These are phyloP conservation scores for Hipposideros armiger DNA, from an alignment of 2,113 vertebrate genomes.

Conservation along the genomic window DNA sequence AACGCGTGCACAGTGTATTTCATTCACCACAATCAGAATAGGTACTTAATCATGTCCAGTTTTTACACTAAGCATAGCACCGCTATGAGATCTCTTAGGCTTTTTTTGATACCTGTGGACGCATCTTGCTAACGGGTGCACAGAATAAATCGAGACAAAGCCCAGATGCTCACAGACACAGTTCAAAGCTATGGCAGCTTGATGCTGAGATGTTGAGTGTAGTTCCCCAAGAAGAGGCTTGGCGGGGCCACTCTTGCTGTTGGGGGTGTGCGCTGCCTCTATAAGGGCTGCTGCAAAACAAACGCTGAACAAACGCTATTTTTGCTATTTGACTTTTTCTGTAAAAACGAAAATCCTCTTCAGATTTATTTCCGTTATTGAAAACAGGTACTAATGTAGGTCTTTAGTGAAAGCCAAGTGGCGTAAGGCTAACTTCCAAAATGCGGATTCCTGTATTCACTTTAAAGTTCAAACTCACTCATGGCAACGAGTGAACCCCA, in stretches of 20 bases:
- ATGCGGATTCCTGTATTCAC: not conserved
- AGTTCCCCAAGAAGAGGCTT: not conserved
- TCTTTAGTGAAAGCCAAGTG: not conserved
- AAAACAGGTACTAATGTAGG: not conserved
- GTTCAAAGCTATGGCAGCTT: too few species aligned
- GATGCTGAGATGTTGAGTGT: not conserved
- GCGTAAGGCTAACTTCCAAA: not conserved
- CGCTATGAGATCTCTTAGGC: not conserved
- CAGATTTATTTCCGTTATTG: not conserved
- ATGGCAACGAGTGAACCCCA: not conserved
- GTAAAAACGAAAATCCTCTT: not conserved
- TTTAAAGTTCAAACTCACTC: slow-evolving; percentile 51
- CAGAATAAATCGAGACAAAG: not conserved
- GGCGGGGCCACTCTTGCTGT: not conserved
- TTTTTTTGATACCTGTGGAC: not conserved
- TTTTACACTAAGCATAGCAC: not conserved
- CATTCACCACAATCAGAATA: not conserved
- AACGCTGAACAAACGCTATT: not conserved
- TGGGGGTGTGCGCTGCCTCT: not conserved
- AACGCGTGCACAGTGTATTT: not conserved
- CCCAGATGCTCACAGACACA: not conserved
- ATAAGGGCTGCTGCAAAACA: not conserved
- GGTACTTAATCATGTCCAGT: not conserved
- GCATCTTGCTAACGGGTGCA: not conserved
- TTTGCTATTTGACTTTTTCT: not conserved